Evolutionary conservation across 2,888 invertebrate species (phyloP).

Genomic region (Mayetiola destructor): DNA sequence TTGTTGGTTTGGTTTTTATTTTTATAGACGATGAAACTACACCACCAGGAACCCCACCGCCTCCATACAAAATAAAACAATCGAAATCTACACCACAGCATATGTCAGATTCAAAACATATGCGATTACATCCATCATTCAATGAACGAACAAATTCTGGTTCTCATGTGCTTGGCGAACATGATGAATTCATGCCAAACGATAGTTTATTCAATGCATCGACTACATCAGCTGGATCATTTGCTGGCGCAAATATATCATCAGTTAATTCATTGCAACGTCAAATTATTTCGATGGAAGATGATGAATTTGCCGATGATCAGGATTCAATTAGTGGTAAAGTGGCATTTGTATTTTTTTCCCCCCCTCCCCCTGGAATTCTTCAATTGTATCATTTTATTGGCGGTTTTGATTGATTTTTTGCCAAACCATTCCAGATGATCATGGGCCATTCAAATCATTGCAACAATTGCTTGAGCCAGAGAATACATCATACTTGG

Average conservation of each 20-base stretch:
- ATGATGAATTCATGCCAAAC: slow-evolving; percentile 1
- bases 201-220: slow-evolving; percentile 13
- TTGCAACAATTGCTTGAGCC: slow-evolving; percentile 68
- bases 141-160: background rate
- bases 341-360: background rate
- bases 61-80: slow-evolving; percentile 51
- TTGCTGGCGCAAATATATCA: slow-evolving; percentile 21
- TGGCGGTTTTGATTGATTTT: background rate
- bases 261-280: slow-evolving; percentile 41
- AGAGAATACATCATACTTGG: slow-evolving; percentile 65
- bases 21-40: slow-evolving; percentile 38
- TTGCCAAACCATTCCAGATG: slow-evolving; percentile 36
- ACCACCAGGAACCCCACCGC: slow-evolving; percentile 78
- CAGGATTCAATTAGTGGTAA: slow-evolving; percentile 51
- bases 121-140: too few relatives aligned
- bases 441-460: slow-evolving; percentile 80
- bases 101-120: background rate
- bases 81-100: background rate
- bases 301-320: slow-evolving; percentile 80
- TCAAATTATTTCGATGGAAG: slow-evolving; percentile 89
- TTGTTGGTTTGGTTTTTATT: background rate
- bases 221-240: background rate
- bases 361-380: too few relatives aligned
- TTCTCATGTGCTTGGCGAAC: background rate
- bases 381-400: background rate